phyloP scores from a whole-genome alignment of 37 sponge, comb jelly and placozoan species.

The Axinella damicornis region DNA sequence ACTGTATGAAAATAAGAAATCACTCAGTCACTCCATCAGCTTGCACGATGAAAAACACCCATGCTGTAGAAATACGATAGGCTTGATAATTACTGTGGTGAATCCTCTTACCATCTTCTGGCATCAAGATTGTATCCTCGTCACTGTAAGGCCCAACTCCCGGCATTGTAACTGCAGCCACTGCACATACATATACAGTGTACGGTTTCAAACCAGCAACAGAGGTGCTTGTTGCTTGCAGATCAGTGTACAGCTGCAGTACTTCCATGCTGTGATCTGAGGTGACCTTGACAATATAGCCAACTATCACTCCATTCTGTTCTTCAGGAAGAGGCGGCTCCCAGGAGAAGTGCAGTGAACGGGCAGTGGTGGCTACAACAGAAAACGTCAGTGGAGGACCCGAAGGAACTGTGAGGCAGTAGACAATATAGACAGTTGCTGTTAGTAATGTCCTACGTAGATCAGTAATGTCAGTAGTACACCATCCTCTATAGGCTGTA shows the following conservation, averaged over 20 bases:
- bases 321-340: constrained; percentile 3
- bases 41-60: too few species aligned
- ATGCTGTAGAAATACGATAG: too few species aligned
- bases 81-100: too few species aligned
- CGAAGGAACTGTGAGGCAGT: constrained; percentile 8
- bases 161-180: constrained; percentile 43
- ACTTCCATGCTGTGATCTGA: not conserved
- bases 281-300: not conserved
- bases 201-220: constrained; percentile 37
- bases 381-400: constrained; percentile 19
- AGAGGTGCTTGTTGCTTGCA: not conserved
- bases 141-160: constrained; percentile 44
- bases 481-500: too few species aligned
- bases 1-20: too few species aligned
- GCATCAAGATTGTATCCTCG: not conserved
- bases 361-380: not conserved
- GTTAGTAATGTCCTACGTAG: too few species aligned
- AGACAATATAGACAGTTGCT: too few species aligned
- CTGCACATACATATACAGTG: constrained; percentile 37
- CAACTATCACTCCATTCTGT: constrained; percentile 41
- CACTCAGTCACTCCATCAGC: too few species aligned
- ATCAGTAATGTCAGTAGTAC: too few species aligned
- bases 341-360: constrained; percentile 20
- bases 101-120: constrained; percentile 51
- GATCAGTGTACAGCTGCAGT: not conserved